Base-by-base conservation (phyloP, 2,797 vertebrate species). In the Epinephelus malabaricus region DNA sequence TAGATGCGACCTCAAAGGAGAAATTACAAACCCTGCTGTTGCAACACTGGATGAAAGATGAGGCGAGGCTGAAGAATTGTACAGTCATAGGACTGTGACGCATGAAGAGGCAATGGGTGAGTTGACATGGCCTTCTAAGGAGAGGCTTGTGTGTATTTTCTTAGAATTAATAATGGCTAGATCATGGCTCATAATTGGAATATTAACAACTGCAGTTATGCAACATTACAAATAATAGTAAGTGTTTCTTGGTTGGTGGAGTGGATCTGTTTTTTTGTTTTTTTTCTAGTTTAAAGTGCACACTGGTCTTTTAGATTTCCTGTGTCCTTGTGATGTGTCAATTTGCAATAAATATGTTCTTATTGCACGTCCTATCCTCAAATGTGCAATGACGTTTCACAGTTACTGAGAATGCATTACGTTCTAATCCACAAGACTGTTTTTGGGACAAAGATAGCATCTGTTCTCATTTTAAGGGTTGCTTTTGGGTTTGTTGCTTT, bases 21-120 rank as follows among this genome's bases (percentile, higher is more conserved):
- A 55, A 59, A 73, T 59, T 30, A 25, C 50, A 67, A 64, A 67
- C 43, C 34, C 4, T 56, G 58, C 30, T 49, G 49, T 30, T 65
- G 69, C 71, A 64, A 38, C 49, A 23, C 69, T 46, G 78, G 69
- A 62, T 55, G 75, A 78, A 74, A 72, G 54, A 74, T 73, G 68
- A 88, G 81, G 70, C 23, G n/a, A 68, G 56, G 58, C 58, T 72
- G 55, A 70, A 34, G 59, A 59, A 17, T 18, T 40, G 61, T 63
- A 67, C 19, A 72, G 61, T 76, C 76, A 75, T 30, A 58, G 17
- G 40, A 30, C 59, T 65, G 58, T 86, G 84, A 80, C 13, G 47
- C 75, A 72, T 46, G 7, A 43, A 25, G 76, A 65, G 34, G 45
- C 70, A 66, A 71, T 69, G 70, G 76, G 78, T 85, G 82, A 85